A percentile compares a stretch with the other conserved stretches of the same genome.
Conservation (phyloP, 1,140 invertebrate species). For the Rhagoletis pomonella region DNA sequence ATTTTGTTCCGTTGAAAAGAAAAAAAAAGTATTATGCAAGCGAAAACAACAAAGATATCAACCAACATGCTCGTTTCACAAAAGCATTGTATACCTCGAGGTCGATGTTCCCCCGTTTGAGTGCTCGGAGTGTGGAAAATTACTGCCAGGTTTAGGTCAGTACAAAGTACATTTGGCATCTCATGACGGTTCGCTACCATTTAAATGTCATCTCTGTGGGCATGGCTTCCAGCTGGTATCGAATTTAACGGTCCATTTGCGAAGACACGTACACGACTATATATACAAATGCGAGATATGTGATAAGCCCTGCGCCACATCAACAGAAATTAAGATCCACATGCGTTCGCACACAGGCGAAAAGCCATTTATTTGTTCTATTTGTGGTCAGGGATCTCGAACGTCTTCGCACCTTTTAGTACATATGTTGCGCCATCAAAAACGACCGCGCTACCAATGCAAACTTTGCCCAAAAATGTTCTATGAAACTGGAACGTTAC, state of each 20-base stretch:
- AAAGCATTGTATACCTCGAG: conserved; percentile 39
- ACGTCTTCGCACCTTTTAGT: not conserved
- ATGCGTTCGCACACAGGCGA: conserved; percentile 57
- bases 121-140: conserved; percentile 58
- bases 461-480: conserved; percentile 62
- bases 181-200: conserved; percentile 54
- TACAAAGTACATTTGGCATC: conserved; percentile 58
- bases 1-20: conserved; percentile 52
- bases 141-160: conserved; percentile 59
- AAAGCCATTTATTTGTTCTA: conserved; percentile 58
- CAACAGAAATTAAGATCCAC: conserved; percentile 59
- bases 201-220: conserved; percentile 61
- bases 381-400: conserved; percentile 50
- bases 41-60: not conserved
- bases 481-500: conserved; percentile 57
- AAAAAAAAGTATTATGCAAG: conserved; percentile 27
- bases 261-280: conserved; percentile 60
- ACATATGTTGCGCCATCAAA: conserved; percentile 58
- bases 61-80: conserved; percentile 11
- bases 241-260: conserved; percentile 61
- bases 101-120: conserved; percentile 58
- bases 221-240: conserved; percentile 59
- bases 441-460: conserved; percentile 60
- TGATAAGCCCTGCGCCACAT: conserved; percentile 61
- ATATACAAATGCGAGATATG: conserved; percentile 61